Evolutionary conservation across 2,888 invertebrate species (phyloP).

Genomic region (Drosophila eohydei): DNA sequence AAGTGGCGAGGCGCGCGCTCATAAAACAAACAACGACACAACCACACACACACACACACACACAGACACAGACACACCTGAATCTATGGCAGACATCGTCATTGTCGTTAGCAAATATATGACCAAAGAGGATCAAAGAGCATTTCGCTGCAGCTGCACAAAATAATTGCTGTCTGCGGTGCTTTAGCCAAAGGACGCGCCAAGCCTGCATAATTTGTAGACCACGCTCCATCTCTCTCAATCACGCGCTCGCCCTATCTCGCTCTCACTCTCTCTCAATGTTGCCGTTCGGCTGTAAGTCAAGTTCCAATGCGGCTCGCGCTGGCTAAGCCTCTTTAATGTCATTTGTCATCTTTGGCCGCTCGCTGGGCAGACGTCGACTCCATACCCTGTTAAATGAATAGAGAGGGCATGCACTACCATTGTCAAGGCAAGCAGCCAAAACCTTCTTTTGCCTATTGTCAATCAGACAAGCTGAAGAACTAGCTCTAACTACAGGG

Average conservation of each 20-base stretch:
- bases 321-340: slow-evolving; percentile 67
- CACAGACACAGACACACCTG: slow-evolving; percentile 41
- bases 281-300: slow-evolving; percentile 43
- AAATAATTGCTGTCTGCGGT: slow-evolving; percentile 65
- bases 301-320: slow-evolving; percentile 51
- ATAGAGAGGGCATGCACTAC: neutral
- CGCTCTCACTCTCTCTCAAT: neutral
- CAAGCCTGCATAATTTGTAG: slow-evolving; percentile 47
- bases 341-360: slow-evolving; percentile 70
- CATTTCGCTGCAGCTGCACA: slow-evolving; percentile 57
- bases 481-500: neutral
- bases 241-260: neutral
- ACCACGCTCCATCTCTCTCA: neutral
- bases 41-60: slow-evolving; percentile 37
- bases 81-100: slow-evolving; percentile 61
- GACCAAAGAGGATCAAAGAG: slow-evolving; percentile 74
- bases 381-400: neutral
- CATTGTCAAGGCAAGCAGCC: too few relatives aligned
- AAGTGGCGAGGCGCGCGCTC: slow-evolving; percentile 70
- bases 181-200: slow-evolving; percentile 33
- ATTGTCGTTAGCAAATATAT: slow-evolving; percentile 80
- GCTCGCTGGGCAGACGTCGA: slow-evolving; percentile 2
- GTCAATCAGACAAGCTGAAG: too few relatives aligned
- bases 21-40: slow-evolving; percentile 72
- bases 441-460: too few relatives aligned